Base-by-base conservation (phyloP, 2,888 invertebrate species). In the Eudasyphora cyanicolor region DNA sequence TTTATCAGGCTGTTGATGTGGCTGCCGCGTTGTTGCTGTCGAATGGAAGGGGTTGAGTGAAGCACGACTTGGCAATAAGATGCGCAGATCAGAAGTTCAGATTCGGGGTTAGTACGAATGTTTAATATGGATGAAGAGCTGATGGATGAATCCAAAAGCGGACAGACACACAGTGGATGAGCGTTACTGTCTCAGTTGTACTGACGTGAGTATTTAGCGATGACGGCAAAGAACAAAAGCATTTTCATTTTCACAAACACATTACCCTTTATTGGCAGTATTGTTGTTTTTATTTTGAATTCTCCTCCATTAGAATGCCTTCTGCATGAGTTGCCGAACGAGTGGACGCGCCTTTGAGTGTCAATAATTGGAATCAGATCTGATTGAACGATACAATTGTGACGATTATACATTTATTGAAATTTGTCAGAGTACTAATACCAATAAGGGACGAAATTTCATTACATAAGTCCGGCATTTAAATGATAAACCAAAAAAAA, bases 121-220 rank as follows among this genome's bases (percentile, higher is more conserved):
- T 82, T 85, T 77, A 84, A 77, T 80, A 75, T 82, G 64, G 76
- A 71, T 76, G 82, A 76, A 76, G 49, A 35, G 73, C 35, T n/a
- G 49, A 32, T 51, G 64, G 76, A 70, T 54, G 77, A 51, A 32
- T 54, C 67, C 45, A 57, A 27, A 21, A 42, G 38, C 19, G 29
- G 54, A 62, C 62, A 62, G 60, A 32, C 51, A 74, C 29, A 32
- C 1, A 69, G 73, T 60, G 49, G 19, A 49, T 57, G 60, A 75
- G 51, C 42, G 71, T 51, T 64, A 49, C 35, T 54, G 69, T 45
- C 80, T 85, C 24, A 79, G 87, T 87, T 89, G 89, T 88, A 90
- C 87, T 90, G 91, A 90, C 91, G 90, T 90, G 89, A 89, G 90
- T 90, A 89, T 90, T 90, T 90, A 90, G 91, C 89, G 90, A 87